Conservation (phyloP, 2,797 vertebrate genomes). For the Dermochelys coriacea region DNA sequence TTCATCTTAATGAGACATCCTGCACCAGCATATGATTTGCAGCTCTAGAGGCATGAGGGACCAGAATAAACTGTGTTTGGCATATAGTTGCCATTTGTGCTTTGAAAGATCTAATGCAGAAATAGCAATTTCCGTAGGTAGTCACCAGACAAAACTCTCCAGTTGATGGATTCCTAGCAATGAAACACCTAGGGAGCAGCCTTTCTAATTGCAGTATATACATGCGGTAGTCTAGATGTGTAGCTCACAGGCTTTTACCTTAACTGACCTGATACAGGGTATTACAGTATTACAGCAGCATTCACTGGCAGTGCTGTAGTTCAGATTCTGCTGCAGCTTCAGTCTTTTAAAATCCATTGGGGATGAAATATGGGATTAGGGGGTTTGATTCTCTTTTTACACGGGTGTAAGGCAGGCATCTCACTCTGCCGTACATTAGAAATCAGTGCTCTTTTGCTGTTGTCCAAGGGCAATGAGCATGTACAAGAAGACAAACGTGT, state of each 20-base stretch:
- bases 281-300: background rate
- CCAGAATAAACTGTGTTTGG: background rate
- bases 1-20: background rate
- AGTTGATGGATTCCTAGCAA: background rate
- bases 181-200: accelerated
- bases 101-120: background rate
- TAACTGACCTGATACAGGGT: background rate
- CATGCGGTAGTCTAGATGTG: accelerated
- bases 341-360: background rate
- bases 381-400: background rate
- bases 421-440: background rate
- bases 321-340: background rate
- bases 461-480: background rate
- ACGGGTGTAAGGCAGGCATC: no score
- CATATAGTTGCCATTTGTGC: accelerated
- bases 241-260: background rate
- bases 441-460: background rate
- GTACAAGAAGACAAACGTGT: background rate
- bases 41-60: background rate
- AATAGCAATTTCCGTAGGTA: background rate
- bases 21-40: background rate
- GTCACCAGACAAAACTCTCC: accelerated
- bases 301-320: background rate
- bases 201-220: background rate
- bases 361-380: background rate